Base-by-base conservation (phyloP, 2,888 invertebrate genomes). In the Bellardia pandia region DNA sequence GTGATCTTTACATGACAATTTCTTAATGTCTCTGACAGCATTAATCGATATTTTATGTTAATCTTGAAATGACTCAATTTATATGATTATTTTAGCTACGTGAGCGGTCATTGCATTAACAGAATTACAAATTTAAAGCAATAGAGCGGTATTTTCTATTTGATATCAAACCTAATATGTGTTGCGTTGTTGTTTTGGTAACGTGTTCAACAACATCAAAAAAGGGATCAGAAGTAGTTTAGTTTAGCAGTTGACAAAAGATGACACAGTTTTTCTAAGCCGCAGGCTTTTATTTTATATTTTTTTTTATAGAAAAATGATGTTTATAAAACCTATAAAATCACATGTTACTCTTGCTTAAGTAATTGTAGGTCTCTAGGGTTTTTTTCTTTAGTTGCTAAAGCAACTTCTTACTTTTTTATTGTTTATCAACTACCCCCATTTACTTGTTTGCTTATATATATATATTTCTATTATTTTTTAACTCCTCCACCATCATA, bases 41-140 rank as follows among this genome's bases (percentile, higher is more conserved):
- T 77, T 86, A 90, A 91, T 91, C 90, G 90, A 91, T 91, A 88
- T 89, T 88, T 88, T 90, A 91, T 91, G 90, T 89, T 89, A 91
- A 90, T 90, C 88, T 88, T 86, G 81, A 88, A 53, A 14, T 30
- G 90, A 89, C 89, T 90, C 90, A 91, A 91, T 91, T 90, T 90
- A 87, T 69, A 3, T 11, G 9, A 72, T 23, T 53, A 11, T 45
- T 13, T 16, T 33, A 3, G 33, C 13, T 77, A 86, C 86, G 86
- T 86, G 86, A 80, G 79, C 79, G 85, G 85, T 69, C 85, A 79
- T 85, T 69, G 5, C 6, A 3, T 62, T 11, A 11, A 3, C 23
- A 14, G 80, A 48, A 56, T 74, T 81, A 76, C 5, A 68, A 33
- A 45, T 60, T 2, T 14, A 2, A 77, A 2, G 11, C 48, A 7